Evolutionary conservation across 2,113 vertebrate genomes (phyloP).

Genomic region (Cettia cetti): DNA sequence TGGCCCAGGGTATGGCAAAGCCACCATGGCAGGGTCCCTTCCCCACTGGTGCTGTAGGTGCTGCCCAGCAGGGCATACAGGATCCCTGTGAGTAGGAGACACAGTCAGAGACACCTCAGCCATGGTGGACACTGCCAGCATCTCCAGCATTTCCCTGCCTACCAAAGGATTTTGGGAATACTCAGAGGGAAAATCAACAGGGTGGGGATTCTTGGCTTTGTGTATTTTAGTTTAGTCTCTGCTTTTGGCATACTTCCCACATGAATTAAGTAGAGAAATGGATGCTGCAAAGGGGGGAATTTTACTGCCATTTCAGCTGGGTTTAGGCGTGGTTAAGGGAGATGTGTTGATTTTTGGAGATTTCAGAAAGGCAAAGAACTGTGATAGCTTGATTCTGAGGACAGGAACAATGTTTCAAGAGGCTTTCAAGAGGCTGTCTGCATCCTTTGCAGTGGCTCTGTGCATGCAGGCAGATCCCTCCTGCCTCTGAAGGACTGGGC

Average conservation of each 20-base stretch:
- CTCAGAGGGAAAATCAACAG: background rate
- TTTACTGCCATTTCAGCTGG: background rate
- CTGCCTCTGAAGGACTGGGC: background rate
- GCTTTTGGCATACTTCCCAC: background rate
- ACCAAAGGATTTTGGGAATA: background rate
- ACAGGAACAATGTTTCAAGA: background rate
- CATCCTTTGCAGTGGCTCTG: background rate
- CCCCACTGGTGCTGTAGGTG: background rate
- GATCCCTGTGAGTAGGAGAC: background rate
- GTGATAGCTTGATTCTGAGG: background rate
- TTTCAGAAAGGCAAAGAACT: background rate
- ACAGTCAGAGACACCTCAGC: accelerated
- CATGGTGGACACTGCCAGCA: accelerated
- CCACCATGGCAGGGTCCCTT: accelerated
- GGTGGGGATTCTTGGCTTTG: background rate
- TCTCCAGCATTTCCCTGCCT: background rate
- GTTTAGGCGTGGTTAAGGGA: background rate
- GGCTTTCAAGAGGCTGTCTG: background rate
- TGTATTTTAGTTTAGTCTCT: background rate
- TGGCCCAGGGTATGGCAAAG: background rate
- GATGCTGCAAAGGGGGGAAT: background rate
- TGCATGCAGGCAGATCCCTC: background rate
- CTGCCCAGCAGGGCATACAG: constrained; percentile 21
- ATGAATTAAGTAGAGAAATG: background rate
- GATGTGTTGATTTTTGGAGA: background rate